Percentiles rank a stretch among this genome's conserved stretches.
phyloP scores from a whole-genome alignment of 2,888 invertebrate species.

The Leptopilina drosophilae region DNA sequence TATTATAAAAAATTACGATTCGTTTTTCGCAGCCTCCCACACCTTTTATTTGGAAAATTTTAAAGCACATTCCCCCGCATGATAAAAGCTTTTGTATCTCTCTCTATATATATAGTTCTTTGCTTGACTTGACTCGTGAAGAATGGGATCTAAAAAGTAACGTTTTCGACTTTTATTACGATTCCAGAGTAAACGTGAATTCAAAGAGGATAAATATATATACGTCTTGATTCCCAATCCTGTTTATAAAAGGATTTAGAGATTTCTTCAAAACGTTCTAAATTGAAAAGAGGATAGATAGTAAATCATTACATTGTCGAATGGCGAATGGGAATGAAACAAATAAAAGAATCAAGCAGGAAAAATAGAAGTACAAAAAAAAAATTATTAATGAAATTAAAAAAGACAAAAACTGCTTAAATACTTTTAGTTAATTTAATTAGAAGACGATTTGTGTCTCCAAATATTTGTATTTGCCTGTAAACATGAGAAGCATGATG shows the following conservation, averaged over 20 bases:
- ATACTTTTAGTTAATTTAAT: no score
- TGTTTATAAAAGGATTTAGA: conserved; percentile 39
- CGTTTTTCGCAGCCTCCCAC: conserved; percentile 18
- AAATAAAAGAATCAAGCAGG: no score
- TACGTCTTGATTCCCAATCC: conserved; percentile 17
- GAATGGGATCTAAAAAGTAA: conserved; percentile 36
- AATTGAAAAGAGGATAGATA: neutral
- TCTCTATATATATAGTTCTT: neutral
- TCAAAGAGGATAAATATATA: conserved; percentile 9
- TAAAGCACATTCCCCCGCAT: conserved; percentile 18
- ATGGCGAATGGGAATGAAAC: no score
- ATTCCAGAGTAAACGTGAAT: conserved; percentile 9
- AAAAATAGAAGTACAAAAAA: no score
- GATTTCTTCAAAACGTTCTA: conserved; percentile 27
- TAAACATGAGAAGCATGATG: conserved; percentile 48
- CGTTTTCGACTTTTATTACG: conserved; percentile 37
- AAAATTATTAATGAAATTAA: no score
- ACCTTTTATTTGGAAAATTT: conserved; percentile 15
- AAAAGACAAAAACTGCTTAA: no score
- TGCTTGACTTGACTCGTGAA: conserved; percentile 25
- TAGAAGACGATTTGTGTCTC: no score
- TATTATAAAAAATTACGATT: conserved; percentile 35
- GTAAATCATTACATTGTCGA: neutral
- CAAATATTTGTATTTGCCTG: neutral
- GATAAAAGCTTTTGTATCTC: conserved; percentile 25